Conservation (phyloP, 1,140 invertebrate genomes). For the Pogonus chalceus region DNA sequence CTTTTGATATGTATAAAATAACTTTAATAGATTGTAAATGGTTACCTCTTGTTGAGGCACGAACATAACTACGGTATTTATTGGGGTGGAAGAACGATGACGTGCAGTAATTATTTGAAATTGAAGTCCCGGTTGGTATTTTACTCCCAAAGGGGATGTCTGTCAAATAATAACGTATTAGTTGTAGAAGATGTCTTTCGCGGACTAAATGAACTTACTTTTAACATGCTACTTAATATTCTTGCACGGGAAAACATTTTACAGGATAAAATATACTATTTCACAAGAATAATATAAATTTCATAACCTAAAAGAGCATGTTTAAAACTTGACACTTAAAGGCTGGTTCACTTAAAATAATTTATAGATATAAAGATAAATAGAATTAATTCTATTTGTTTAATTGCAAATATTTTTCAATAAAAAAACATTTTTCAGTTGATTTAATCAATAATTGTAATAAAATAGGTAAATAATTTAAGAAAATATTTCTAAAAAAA, state of each 20-base stretch:
- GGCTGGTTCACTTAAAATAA: too few species aligned
- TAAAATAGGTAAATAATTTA: too few species aligned
- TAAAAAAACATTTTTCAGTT: too few species aligned
- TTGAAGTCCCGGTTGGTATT: background rate
- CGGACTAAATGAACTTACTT: background rate
- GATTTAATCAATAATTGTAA: too few species aligned
- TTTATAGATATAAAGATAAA: too few species aligned
- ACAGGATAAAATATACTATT: background rate
- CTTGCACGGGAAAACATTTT: conserved; percentile 2
- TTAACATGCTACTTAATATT: background rate
- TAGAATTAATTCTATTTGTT: too few species aligned
- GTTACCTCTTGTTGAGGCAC: conserved; percentile 95
- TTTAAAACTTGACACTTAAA: conserved; percentile 2
- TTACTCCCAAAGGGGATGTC: background rate
- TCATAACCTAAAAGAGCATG: background rate
- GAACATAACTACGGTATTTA: conserved; percentile 94
- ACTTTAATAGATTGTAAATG: background rate
- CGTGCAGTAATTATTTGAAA: conserved; percentile 35
- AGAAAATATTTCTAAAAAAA: too few species aligned
- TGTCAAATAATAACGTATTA: conserved; percentile 3
- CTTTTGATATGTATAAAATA: conserved; percentile 16
- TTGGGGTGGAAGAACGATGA: conserved; percentile 57
- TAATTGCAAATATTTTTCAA: too few species aligned
- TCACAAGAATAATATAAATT: background rate
- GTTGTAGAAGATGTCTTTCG: background rate